Percentiles rank a stretch among this genome's conserved stretches.
Conservation (phyloP, 2,113 vertebrate genomes). For the Rhinichthys klamathensis region DNA sequence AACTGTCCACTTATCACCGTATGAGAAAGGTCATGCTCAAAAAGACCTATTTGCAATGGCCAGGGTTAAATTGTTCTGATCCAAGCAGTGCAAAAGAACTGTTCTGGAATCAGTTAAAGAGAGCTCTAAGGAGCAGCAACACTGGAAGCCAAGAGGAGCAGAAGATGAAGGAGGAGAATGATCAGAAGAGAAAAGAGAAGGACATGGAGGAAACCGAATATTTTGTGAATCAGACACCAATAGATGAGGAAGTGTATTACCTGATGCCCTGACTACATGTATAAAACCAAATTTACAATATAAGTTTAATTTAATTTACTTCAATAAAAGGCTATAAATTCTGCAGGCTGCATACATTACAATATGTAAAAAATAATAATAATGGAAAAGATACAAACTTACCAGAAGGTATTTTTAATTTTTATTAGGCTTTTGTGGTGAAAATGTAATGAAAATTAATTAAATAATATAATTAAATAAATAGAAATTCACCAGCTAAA, state of each 20-base stretch:
- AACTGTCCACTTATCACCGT: conserved; percentile 81
- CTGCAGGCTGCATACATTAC: not conserved
- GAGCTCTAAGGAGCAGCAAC: conserved; percentile 70
- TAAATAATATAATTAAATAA: not conserved
- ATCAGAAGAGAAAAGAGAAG: not conserved
- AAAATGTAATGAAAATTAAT: not conserved
- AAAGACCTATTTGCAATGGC: conserved; percentile 86
- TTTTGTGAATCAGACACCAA: conserved; percentile 40
- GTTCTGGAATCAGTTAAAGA: conserved; percentile 84
- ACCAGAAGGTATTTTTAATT: not conserved
- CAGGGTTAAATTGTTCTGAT: conserved; percentile 65
- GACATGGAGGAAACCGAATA: conserved; percentile 40
- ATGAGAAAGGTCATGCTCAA: conserved; percentile 86
- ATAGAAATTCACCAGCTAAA: not conserved
- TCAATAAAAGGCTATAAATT: not conserved
- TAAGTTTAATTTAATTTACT: not conserved
- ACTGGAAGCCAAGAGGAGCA: conserved; percentile 53
- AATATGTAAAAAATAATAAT: not conserved
- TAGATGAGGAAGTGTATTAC: conserved; percentile 56
- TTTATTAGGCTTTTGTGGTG: not conserved
- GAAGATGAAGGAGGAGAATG: conserved; percentile 34
- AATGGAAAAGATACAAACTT: not conserved
- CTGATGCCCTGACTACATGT: conserved; percentile 49
- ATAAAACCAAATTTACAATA: not conserved
- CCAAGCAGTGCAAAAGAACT: conserved; percentile 73